Percentiles rank a stretch among this genome's conserved stretches.
Evolutionary conservation across 2,113 vertebrate species (phyloP).

Genomic region (Onychostoma macrolepis): DNA sequence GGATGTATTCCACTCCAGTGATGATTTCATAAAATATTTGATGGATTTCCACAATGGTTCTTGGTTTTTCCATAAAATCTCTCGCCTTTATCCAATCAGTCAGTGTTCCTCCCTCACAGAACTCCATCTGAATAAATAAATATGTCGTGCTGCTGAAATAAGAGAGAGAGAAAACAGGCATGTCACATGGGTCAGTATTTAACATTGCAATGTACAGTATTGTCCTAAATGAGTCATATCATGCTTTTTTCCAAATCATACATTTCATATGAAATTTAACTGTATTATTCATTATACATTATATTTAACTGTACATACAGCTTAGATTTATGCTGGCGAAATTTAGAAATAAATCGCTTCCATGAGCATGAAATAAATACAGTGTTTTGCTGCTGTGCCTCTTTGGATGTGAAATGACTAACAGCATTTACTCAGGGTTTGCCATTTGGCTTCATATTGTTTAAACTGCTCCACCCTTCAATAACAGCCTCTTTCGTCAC

Average conservation of each 20-base stretch:
- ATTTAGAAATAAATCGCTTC: too few relatives aligned
- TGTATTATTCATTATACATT: too few relatives aligned
- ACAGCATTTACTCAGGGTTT: too few relatives aligned
- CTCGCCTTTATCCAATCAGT: slow-evolving; percentile 35
- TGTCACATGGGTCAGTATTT: background rate
- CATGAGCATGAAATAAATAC: too few relatives aligned
- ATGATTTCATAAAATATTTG: slow-evolving; percentile 50
- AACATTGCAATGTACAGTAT: background rate
- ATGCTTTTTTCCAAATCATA: background rate
- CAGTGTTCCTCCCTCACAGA: slow-evolving; percentile 52
- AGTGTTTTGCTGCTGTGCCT: too few relatives aligned
- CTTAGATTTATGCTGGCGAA: too few relatives aligned
- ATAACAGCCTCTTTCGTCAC: background rate
- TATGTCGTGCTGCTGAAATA: background rate
- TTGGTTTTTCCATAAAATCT: background rate
- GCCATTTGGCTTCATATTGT: background rate
- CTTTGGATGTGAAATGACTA: too few relatives aligned
- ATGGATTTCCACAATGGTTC: background rate
- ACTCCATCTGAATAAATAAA: slow-evolving; percentile 59
- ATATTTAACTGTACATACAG: too few relatives aligned
- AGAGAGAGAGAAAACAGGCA: background rate
- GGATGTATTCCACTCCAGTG: slow-evolving; percentile 54
- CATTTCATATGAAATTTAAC: background rate
- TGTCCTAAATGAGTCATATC: background rate
- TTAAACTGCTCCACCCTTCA: background rate